phyloP scores from a whole-genome alignment of 2,888 invertebrate species.

The Phortica okadai region DNA sequence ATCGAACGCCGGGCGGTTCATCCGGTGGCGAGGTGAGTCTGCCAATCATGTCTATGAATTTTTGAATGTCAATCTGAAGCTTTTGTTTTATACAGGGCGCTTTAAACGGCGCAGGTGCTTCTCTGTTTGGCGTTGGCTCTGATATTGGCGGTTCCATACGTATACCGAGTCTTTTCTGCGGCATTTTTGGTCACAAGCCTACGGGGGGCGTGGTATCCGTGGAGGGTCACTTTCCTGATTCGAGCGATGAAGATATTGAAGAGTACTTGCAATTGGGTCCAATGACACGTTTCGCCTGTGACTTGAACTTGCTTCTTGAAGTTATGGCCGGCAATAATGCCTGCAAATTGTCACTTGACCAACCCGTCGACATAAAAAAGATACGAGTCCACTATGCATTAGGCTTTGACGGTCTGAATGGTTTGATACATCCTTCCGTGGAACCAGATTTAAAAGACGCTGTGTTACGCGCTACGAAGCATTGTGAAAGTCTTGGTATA shows the following conservation, averaged over 20 bases:
- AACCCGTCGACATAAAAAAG: constrained; percentile 77
- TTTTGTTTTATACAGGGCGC: constrained; percentile 79
- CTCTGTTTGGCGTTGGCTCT: constrained; percentile 87
- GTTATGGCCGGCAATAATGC: constrained; percentile 79
- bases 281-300: constrained; percentile 86
- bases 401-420: constrained; percentile 59
- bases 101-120: constrained; percentile 85
- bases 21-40: constrained; percentile 88
- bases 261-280: constrained; percentile 82
- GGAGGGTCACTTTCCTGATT: constrained; percentile 80
- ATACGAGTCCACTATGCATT: constrained; percentile 76
- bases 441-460: constrained; percentile 55
- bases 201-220: constrained; percentile 81
- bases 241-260: constrained; percentile 77
- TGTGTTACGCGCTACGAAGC: constrained; percentile 61
- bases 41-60: background rate
- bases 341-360: constrained; percentile 77
- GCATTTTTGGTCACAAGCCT: constrained; percentile 92
- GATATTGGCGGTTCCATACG: constrained; percentile 93
- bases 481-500: constrained; percentile 57
- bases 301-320: constrained; percentile 82
- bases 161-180: constrained; percentile 90
- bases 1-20: constrained; percentile 88
- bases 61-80: too few relatives aligned
- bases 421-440: constrained; percentile 55